Base-by-base conservation (phyloP, 1,140 invertebrate genomes). In the Papilio glaucus region DNA sequence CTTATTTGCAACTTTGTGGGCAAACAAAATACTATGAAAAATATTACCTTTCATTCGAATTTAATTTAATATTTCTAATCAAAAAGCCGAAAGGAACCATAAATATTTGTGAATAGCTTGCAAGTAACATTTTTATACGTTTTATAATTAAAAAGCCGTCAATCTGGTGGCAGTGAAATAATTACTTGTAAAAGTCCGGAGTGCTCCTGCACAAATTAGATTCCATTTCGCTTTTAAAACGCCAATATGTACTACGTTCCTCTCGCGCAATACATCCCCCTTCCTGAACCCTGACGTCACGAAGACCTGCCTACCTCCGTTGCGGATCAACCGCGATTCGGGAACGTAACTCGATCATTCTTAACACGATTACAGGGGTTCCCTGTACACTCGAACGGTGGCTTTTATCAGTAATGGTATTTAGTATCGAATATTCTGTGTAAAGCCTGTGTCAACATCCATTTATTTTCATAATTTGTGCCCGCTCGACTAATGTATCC, bases 341-440 rank as follows among this genome's bases (percentile, higher is more conserved):
- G 72, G 78, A 74, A 72, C 73, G 87, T 87, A 89, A 89, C 85
- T 86, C 77, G 84, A 89, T 89, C 87, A 87, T 82, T 83, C 77
- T 87, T 85, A 89, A 87, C 85, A 72, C 81, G 83, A 89, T 89
- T 89, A 89, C 78, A 61, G 76, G 74, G 75, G 77, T 76, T 75
- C 76, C 73, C 74, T 78, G 76, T 77, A 79, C 82, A 80, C 77
- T 82, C 73, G 73, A 70, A 63, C 72, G 74, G 76, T 78, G 77
- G 82, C 87, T 88, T 88, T 88, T 86, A 88, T 82, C 83, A 78
- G 73, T 87, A 88, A 87, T 86, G 75, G 76, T 77, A 74, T 76
- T 72, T 83, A 79, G 82, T 83, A 81, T 53, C 67, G 67, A 69
- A 49, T 33, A 29, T 49, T 15, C 67, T 67, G 72, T 78, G 73